Percentiles rank a stretch among this genome's conserved stretches.
Evolutionary conservation across 2,888 invertebrate species (phyloP).

Genomic region (Tanytarsus gracilentus): DNA sequence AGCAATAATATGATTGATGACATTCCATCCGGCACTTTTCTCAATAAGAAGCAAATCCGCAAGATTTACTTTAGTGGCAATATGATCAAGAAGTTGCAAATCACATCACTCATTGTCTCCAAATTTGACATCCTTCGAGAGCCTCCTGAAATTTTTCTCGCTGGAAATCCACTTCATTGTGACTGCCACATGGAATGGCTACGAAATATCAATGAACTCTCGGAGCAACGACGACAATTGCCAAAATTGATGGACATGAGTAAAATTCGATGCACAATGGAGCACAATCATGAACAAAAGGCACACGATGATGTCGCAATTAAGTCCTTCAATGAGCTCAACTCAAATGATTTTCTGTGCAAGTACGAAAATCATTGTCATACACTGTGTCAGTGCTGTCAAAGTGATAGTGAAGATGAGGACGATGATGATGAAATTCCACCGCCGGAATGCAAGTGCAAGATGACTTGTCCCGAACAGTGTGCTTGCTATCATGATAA

Average conservation of each 20-base stretch:
- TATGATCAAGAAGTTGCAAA: conserved; percentile 60
- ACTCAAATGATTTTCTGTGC: conserved; percentile 70
- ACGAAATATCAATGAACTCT: conserved; percentile 66
- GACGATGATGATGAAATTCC: neutral
- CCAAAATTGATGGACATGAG: conserved; percentile 73
- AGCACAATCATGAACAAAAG: conserved; percentile 49
- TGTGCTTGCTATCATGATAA: conserved; percentile 83
- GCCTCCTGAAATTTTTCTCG: conserved; percentile 69
- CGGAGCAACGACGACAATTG: conserved; percentile 57
- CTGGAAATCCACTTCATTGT: conserved; percentile 74
- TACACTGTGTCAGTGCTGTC: conserved; percentile 79
- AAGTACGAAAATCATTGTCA: conserved; percentile 76
- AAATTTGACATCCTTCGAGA: conserved; percentile 45
- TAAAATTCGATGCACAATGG: conserved; percentile 65
- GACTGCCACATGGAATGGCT: conserved; percentile 85
- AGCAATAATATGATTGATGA: conserved; percentile 65
- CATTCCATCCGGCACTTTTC: conserved; percentile 61
- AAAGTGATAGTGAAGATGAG: conserved; percentile 45
- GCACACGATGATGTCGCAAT: conserved; percentile 44
- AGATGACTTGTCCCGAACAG: conserved; percentile 80
- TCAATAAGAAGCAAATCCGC: conserved; percentile 59
- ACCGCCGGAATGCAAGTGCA: conserved; percentile 69
- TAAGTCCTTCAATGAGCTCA: conserved; percentile 55
- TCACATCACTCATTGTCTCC: conserved; percentile 60
- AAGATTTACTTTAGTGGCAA: conserved; percentile 71